Evolutionary conservation across 2,797 vertebrate genomes (phyloP).

Genomic region (Sebastes trivittatus): DNA sequence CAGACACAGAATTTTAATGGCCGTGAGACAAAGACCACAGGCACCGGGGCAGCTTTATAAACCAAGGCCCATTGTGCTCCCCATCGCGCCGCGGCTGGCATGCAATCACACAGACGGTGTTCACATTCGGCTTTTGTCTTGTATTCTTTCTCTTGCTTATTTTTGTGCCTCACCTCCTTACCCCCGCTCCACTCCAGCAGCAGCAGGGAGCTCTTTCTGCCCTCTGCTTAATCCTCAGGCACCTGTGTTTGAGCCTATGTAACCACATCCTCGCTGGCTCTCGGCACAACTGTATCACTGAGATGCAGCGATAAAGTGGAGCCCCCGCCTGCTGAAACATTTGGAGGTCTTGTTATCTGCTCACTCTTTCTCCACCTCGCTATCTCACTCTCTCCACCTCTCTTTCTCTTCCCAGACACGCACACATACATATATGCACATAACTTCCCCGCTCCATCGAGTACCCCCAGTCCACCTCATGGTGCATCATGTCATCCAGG

Average conservation of each 20-base stretch:
- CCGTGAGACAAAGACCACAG: slow-evolving; percentile 81
- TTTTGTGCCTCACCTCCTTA: slow-evolving; percentile 57
- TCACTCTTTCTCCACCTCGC: background rate
- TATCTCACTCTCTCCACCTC: background rate
- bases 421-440: slow-evolving; percentile 23
- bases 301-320: slow-evolving; percentile 45
- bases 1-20: slow-evolving; percentile 81
- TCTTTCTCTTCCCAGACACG: background rate
- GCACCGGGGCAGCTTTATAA: slow-evolving; percentile 77
- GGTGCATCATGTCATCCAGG: slow-evolving; percentile 50
- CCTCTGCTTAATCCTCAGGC: slow-evolving; percentile 69
- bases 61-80: slow-evolving; percentile 77
- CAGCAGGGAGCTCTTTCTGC: slow-evolving; percentile 51
- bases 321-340: slow-evolving; percentile 23
- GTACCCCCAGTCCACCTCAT: slow-evolving; percentile 30
- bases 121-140: slow-evolving; percentile 72
- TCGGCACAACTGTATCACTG: slow-evolving; percentile 37
- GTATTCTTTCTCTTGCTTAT: slow-evolving; percentile 61
- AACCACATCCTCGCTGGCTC: slow-evolving; percentile 40
- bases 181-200: slow-evolving; percentile 39
- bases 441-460: slow-evolving; percentile 20
- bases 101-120: slow-evolving; percentile 75
- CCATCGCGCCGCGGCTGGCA: slow-evolving; percentile 75
- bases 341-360: slow-evolving; percentile 22
- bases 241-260: slow-evolving; percentile 50